Evolutionary conservation across 1,140 invertebrate genomes (phyloP).

Genomic region (Euglossa dilemma): DNA sequence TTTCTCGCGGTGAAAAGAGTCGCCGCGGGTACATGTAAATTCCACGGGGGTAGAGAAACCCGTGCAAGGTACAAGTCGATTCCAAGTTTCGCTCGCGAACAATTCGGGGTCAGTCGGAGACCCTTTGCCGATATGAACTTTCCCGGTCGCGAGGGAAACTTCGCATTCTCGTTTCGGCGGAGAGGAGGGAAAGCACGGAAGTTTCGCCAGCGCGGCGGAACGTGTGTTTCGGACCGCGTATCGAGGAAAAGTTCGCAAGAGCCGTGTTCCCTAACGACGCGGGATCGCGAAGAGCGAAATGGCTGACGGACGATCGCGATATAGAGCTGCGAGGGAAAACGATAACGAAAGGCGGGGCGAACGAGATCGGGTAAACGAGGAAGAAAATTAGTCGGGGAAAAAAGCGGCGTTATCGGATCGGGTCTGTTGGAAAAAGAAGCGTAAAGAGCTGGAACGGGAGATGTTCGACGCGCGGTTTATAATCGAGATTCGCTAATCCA

Average conservation of each 20-base stretch:
- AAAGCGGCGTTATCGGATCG: not conserved
- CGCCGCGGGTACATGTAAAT: conserved; percentile 10
- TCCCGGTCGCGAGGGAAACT: conserved; percentile 39
- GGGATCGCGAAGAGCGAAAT: not conserved
- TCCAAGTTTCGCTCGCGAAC: conserved; percentile 42
- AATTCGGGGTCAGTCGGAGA: conserved; percentile 51
- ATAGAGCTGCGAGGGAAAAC: not conserved
- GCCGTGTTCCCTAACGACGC: conserved; percentile 27
- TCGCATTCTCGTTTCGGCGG: conserved; percentile 35
- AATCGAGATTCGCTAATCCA: conserved; percentile 13
- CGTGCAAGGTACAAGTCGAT: conserved; percentile 24
- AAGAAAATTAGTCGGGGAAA: not conserved
- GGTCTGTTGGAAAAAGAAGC: not conserved
- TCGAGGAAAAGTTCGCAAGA: conserved; percentile 45
- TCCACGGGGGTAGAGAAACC: not conserved
- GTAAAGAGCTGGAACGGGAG: no score
- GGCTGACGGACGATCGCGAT: conserved; percentile 8
- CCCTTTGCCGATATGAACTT: conserved; percentile 47
- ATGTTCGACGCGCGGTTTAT: conserved; percentile 1
- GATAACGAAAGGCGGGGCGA: not conserved
- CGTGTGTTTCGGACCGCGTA: conserved; percentile 50
- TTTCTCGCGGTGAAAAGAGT: not conserved
- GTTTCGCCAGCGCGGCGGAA: conserved; percentile 32
- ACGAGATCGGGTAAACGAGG: not conserved
- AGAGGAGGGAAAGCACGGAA: conserved; percentile 27